These are phyloP conservation scores for Sylvilagus floridanus DNA, from an alignment of 2,797 vertebrate genomes.

Conservation along the genomic window DNA sequence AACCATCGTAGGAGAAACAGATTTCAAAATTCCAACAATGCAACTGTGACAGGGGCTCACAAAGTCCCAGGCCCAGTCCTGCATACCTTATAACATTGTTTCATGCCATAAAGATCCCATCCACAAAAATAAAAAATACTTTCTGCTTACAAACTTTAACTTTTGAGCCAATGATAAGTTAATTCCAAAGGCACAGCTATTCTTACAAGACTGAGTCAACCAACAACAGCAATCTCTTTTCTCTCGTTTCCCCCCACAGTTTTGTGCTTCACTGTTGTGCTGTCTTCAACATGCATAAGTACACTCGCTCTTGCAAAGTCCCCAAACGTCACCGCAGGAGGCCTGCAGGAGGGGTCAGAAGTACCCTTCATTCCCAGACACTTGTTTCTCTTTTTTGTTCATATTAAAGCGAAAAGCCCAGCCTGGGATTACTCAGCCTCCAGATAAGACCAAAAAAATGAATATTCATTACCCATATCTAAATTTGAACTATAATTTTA, in stretches of 20 bases:
- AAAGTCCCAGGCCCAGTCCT: background rate
- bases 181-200: background rate
- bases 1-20: background rate
- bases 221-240: background rate
- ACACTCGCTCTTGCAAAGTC: background rate
- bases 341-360: background rate
- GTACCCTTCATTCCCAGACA: background rate
- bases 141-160: background rate
- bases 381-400: conserved; percentile 22
- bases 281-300: background rate
- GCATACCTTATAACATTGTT: background rate
- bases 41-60: background rate
- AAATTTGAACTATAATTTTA: conserved; percentile 58
- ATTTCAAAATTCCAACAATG: background rate
- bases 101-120: background rate
- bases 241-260: background rate
- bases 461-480: conserved; percentile 63
- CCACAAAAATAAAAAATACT: background rate
- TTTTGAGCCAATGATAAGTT: conserved; percentile 12
- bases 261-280: background rate
- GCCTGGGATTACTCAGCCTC: background rate
- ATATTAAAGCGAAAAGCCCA: conserved; percentile 39
- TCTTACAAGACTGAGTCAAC: conserved; percentile 3
- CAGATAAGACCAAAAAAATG: conserved; percentile 9
- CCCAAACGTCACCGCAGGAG: background rate